A percentile compares a stretch with the other conserved stretches of the same genome.
These are phyloP conservation scores for Himalopsyche phryganea DNA, from an alignment of 1,140 invertebrate species.

Conservation along the genomic window DNA sequence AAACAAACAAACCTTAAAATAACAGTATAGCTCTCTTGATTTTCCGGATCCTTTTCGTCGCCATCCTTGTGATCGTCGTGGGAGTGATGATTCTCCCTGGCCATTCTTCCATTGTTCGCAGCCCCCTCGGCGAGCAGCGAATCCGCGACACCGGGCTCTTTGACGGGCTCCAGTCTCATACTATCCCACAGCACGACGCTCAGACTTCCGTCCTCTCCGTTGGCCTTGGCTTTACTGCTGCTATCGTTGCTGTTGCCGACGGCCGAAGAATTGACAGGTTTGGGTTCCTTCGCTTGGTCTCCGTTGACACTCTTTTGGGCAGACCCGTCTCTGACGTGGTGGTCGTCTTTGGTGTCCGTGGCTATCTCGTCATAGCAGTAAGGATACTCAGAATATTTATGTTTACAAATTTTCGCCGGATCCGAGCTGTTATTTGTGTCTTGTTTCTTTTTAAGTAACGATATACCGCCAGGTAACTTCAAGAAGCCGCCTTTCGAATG, in stretches of 20 bases:
- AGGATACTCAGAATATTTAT: constrained; percentile 79
- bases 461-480: constrained; percentile 13
- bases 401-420: constrained; percentile 69
- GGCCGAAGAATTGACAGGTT: constrained; percentile 8
- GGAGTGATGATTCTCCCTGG: constrained; percentile 1
- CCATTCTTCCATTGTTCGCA: neutral
- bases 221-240: no score
- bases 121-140: neutral
- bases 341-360: constrained; percentile 62
- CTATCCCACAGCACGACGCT: constrained; percentile 50
- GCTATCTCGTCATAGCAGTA: constrained; percentile 81
- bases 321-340: constrained; percentile 47
- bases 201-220: constrained; percentile 39
- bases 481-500: constrained; percentile 21
- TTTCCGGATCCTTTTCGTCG: constrained; percentile 47
- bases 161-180: constrained; percentile 1
- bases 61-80: constrained; percentile 2
- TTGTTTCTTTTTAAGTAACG: constrained; percentile 13
- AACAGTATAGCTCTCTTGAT: constrained; percentile 63
- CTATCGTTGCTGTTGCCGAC: constrained; percentile 39
- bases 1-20: constrained; percentile 51
- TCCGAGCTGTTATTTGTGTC: constrained; percentile 38
- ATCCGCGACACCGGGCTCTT: neutral
- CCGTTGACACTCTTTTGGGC: constrained; percentile 6
- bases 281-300: constrained; percentile 16